Conservation (phyloP, 1,140 invertebrate species). For the Pseudomyrmex cubaensis region DNA sequence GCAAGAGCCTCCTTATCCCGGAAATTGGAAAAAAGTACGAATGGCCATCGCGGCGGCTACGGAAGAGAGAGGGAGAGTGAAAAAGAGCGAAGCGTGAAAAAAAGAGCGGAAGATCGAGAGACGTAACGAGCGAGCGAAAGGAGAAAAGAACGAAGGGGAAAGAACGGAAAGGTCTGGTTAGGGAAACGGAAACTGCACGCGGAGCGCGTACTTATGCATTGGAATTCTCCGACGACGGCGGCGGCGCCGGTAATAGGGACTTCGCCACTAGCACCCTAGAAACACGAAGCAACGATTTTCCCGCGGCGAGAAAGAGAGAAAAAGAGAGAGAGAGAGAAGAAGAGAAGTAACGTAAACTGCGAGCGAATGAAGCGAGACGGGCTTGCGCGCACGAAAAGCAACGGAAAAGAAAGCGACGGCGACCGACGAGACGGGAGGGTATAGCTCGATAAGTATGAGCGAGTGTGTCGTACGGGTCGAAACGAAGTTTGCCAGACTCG, state of each 20-base stretch:
- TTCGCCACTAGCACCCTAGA: conserved; percentile 25
- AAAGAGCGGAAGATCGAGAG: conserved; percentile 32
- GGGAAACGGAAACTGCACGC: conserved; percentile 42
- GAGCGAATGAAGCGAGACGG: conserved; percentile 12
- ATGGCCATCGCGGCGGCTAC: conserved; percentile 42
- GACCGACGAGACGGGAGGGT: conserved; percentile 38
- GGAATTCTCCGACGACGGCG: conserved; percentile 52
- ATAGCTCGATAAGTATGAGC: conserved; percentile 72
- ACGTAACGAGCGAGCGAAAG: background rate
- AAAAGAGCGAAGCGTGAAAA: background rate
- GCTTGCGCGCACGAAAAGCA: background rate
- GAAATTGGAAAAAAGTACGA: conserved; percentile 72
- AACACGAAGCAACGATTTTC: conserved; percentile 53
- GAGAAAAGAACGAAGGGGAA: background rate
- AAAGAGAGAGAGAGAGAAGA: too few species aligned
- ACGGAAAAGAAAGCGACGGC: conserved; percentile 4
- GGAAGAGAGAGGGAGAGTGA: conserved; percentile 1
- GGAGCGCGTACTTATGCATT: conserved; percentile 66
- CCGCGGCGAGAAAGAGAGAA: conserved; percentile 4
- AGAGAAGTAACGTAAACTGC: conserved; percentile 9
- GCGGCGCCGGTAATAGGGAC: conserved; percentile 31
- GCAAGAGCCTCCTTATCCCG: conserved; percentile 60
- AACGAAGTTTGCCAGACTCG: conserved; percentile 69
- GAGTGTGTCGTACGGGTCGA: conserved; percentile 50
- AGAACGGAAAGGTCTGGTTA: conserved; percentile 24